Evolutionary conservation across 1,140 invertebrate genomes (phyloP).

Genomic region (Lucilia cuprina): DNA sequence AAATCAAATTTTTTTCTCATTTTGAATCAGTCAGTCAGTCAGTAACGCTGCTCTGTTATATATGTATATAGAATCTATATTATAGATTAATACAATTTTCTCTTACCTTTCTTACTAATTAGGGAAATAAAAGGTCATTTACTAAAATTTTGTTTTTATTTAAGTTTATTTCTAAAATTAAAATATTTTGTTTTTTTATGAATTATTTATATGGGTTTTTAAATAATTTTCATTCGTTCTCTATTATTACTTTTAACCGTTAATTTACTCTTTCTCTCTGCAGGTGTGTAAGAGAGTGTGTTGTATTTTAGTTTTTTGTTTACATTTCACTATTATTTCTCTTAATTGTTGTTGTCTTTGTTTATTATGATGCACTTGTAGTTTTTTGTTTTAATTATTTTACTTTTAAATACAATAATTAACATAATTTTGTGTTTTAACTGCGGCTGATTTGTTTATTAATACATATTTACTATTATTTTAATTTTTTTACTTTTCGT

Average conservation of each 20-base stretch:
- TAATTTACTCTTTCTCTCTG: background rate
- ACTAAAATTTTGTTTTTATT: conserved; percentile 5
- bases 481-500: background rate
- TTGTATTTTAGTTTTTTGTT: too few relatives aligned
- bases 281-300: too few relatives aligned
- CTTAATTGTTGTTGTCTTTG: background rate
- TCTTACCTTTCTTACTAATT: background rate
- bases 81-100: too few relatives aligned
- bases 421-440: conserved; percentile 25
- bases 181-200: conserved; percentile 7
- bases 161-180: conserved; percentile 34
- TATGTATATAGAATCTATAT: too few relatives aligned
- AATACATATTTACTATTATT: conserved; percentile 1
- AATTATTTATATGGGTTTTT: background rate
- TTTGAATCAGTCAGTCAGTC: too few relatives aligned
- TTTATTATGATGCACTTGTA: background rate
- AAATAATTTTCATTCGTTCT: background rate
- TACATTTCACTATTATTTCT: too few relatives aligned
- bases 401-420: background rate
- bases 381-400: background rate
- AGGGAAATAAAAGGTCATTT: background rate
- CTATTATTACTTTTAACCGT: background rate
- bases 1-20: too few relatives aligned
- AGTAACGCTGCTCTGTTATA: too few relatives aligned
- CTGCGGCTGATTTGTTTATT: conserved; percentile 24